Conservation (phyloP, 2,113 vertebrate species). For the Mugil cephalus region DNA sequence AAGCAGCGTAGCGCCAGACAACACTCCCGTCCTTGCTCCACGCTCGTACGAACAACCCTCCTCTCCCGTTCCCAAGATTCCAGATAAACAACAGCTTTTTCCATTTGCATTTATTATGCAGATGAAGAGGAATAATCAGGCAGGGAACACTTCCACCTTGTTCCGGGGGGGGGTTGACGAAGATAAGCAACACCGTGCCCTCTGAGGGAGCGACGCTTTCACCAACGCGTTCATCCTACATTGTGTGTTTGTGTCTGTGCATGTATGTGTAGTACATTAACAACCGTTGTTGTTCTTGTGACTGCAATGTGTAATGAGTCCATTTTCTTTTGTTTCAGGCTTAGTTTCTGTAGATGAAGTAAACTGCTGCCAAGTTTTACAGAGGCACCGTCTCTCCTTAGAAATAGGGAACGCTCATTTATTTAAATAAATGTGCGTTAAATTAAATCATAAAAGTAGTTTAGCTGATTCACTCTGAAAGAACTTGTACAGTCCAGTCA, state of each 20-base stretch:
- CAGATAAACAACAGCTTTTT: constrained; percentile 19
- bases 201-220: not conserved
- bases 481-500: not conserved
- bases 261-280: constrained; percentile 15
- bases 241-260: not conserved
- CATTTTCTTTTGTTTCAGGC: too few relatives aligned
- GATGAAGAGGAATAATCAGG: constrained; percentile 32
- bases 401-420: not conserved
- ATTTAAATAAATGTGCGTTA: not conserved
- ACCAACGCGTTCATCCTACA: not conserved
- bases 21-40: constrained; percentile 8
- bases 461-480: too few relatives aligned
- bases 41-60: constrained; percentile 4
- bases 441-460: too few relatives aligned
- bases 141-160: constrained; percentile 27
- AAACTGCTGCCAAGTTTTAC: too few relatives aligned
- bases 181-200: not conserved
- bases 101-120: constrained; percentile 43
- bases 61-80: constrained; percentile 27
- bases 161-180: not conserved
- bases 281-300: constrained; percentile 15
- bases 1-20: not conserved
- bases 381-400: not conserved
- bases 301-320: not conserved
- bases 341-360: too few relatives aligned